Evolutionary conservation across 2,888 invertebrate species (phyloP), one percentile per base, ranked within the genome.

Genomic region (Hydraecia micacea): DNA sequence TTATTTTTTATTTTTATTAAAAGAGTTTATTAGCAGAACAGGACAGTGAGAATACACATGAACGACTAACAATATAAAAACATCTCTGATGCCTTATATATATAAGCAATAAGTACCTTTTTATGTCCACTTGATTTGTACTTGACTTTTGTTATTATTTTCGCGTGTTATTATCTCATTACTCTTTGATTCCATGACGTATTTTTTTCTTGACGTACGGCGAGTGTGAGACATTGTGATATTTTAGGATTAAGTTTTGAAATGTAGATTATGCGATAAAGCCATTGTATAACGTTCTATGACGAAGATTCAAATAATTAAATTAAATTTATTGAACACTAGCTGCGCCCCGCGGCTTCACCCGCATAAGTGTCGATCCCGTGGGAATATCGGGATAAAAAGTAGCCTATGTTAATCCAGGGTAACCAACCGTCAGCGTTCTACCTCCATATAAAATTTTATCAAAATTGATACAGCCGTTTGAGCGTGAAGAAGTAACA

Each of bases 1-100:
- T 84, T 60, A 36, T 70, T 21, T 36, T 15, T 15, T 55, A 42
- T 25, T 73, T 65, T 66, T 13, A 36, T n/a, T 58, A 36, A 58
- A n/a, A 18, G 13, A 13, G 0, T 13, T 46, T 46, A 13, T 18
- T 15, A n/a, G 3, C n/a, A 15, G 25, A n/a, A 46, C 42, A 42
- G 28, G 25, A 58, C 58, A 21, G 42, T 58, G 18, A n/a, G 32
- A 69, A 46, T 15, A 28, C 15, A 42, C 52, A 15, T 6, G 7
- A 46, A 32, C 15, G 32, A 81, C 73, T 73, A 32, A 46, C 15
- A 21, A 62, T 7, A 8, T 25, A 15, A 11, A 28, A 49, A 46
- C 13, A 25, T 8, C 9, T 60, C 25, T 42, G 49, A 32, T 3
- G 13, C 13, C 8, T 80, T 72, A n/a, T 62, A 55, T n/a, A n/a